Base-by-base conservation (phyloP, 2,797 vertebrate species). In the Oreortyx pictus region DNA sequence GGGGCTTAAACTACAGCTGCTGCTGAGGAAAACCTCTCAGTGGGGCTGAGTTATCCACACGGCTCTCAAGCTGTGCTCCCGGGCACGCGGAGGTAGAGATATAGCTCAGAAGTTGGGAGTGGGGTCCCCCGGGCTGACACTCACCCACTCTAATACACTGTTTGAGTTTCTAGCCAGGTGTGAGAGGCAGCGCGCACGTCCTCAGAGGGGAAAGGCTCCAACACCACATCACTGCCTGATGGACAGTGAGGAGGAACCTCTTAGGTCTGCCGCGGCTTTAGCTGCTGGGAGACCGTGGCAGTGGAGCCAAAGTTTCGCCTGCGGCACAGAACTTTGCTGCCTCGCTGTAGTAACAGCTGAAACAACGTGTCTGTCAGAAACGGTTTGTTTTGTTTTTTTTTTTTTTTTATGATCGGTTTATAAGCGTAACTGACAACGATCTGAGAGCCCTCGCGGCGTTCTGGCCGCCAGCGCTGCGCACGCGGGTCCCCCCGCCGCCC, bases 71-170 rank as follows among this genome's bases (percentile, higher is more conserved):
- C 10, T 67, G 31, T 23, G 13, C 25, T 25, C 62, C 56, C 31
- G 1, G 2, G 37, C 10, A 13, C 9, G 70, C 11, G n/a, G 50
- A 52, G 46, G 70, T 7, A 18, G 35, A 31, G 59, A 46, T 35
- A 66, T 35, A 67, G 47, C 47, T 62, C 31, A 37, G 33, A 8
- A 23, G 19, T 5, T 12, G 27, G 1, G 24, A 9, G 5, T 14
- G 11, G 8, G 22, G 18, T 35, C 9, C 73, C 46, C 29, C 25
- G n/a, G 15, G 37, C 19, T 7, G 1, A 7, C 0, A 4, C 4
- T 29, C 31, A 24, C 22, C 27, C 31, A 39, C 50, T 44, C 5
- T 19, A 10, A 33, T 19, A 1, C 8, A 1, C 7, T n/a, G 41
- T 52, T 71, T 35, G n/a, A 11, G 7, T 12, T 37, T 67, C 66